A percentile compares a stretch with the other conserved stretches of the same genome.
Evolutionary conservation across 2,113 vertebrate genomes (phyloP).

Genomic region (Pogona vitticeps): DNA sequence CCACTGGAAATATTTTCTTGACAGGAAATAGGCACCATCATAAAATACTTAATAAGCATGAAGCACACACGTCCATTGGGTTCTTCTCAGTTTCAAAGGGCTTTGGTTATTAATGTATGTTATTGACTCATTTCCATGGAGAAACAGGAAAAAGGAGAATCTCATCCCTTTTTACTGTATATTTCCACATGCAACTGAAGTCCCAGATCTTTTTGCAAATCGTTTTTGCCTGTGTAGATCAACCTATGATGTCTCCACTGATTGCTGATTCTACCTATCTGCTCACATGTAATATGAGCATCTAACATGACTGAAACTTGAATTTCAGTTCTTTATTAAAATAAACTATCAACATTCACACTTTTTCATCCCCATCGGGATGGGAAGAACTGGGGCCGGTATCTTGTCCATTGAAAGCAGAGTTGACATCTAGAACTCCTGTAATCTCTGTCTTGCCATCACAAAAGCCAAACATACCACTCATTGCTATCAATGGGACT

Average conservation of each 20-base stretch:
- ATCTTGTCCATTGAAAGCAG: no score
- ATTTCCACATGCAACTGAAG: slow-evolving; percentile 53
- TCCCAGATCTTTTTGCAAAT: slow-evolving; percentile 44
- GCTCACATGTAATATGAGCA: not conserved
- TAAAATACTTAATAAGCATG: slow-evolving; percentile 82
- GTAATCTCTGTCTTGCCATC: no score
- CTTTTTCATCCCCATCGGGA: not conserved
- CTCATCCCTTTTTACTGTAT: slow-evolving; percentile 15
- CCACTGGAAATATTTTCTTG: slow-evolving; percentile 89
- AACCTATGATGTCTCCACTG: not conserved
- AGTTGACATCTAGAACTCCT: no score
- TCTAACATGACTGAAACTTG: not conserved
- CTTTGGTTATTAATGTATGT: slow-evolving; percentile 66
- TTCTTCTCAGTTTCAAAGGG: slow-evolving; percentile 68
- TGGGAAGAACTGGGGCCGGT: no score
- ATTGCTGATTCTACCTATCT: not conserved
- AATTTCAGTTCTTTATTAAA: not conserved
- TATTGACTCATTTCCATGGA: slow-evolving; percentile 70
- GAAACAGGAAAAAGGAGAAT: slow-evolving; percentile 54
- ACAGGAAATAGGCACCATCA: slow-evolving; percentile 80
- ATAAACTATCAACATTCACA: not conserved
- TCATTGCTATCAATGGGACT: no score
- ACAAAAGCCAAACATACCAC: no score
- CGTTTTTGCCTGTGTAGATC: not conserved
- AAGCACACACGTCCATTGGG: slow-evolving; percentile 79